Conservation (phyloP, 2,888 invertebrate species). For the Clunio marinus region DNA sequence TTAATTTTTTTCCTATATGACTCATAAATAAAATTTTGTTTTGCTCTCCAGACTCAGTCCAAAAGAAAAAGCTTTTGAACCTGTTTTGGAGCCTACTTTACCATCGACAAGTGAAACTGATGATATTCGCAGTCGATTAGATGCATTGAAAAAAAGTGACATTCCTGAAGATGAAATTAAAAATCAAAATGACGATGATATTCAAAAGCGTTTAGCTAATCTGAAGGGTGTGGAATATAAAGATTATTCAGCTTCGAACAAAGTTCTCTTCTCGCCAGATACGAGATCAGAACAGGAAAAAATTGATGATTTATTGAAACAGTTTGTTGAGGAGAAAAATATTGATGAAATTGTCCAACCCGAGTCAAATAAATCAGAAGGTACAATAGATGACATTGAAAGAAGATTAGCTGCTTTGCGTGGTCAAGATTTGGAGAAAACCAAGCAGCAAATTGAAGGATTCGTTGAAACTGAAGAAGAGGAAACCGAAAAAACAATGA, state of each 20-base stretch:
- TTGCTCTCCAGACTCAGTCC: background rate
- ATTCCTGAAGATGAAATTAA: slow-evolving; percentile 44
- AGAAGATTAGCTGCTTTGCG: slow-evolving; percentile 54
- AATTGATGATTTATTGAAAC: slow-evolving; percentile 64
- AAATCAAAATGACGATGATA: slow-evolving; percentile 60
- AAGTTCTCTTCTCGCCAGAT: slow-evolving; percentile 53
- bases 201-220: slow-evolving; percentile 61
- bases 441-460: slow-evolving; percentile 33
- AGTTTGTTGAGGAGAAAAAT: slow-evolving; percentile 54
- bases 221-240: slow-evolving; percentile 58
- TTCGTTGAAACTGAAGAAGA: slow-evolving; percentile 45
- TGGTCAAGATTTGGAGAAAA: slow-evolving; percentile 47
- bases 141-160: slow-evolving; percentile 61
- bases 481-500: slow-evolving; percentile 49
- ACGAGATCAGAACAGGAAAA: slow-evolving; percentile 66
- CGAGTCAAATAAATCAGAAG: slow-evolving; percentile 49
- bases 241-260: slow-evolving; percentile 47
- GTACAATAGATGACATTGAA: slow-evolving; percentile 55
- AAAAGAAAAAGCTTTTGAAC: background rate
- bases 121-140: slow-evolving; percentile 62
- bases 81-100: slow-evolving; percentile 47
- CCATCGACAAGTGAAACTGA: slow-evolving; percentile 55
- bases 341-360: slow-evolving; percentile 52
- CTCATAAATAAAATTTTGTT: background rate
- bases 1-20: background rate